Conservation (phyloP, 2,888 invertebrate species). For the Andrena dorsata region DNA sequence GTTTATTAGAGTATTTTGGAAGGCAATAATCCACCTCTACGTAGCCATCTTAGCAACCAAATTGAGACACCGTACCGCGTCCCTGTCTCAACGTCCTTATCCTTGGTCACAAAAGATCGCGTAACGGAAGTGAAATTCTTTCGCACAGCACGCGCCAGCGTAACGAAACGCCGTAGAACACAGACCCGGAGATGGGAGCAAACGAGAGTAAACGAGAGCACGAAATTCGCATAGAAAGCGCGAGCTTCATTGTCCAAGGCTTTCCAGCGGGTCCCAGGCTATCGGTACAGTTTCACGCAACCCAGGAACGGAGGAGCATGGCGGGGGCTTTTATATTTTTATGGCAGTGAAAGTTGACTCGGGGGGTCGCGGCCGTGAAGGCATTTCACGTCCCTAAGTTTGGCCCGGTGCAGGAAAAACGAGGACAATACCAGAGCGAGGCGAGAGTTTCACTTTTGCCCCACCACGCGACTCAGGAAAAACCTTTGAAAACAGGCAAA, state of each 20-base stretch:
- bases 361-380: conserved; percentile 78
- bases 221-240: conserved; percentile 10
- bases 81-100: too few species aligned
- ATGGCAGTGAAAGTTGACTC: conserved; percentile 83
- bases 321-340: conserved; percentile 82
- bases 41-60: too few species aligned
- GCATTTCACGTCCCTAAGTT: conserved; percentile 77
- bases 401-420: conserved; percentile 80
- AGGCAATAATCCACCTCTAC: too few species aligned
- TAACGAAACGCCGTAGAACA: not conserved
- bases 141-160: not conserved
- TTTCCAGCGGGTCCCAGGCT: conserved; percentile 17
- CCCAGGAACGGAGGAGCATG: conserved; percentile 49
- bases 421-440: conserved; percentile 73
- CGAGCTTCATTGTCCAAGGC: conserved; percentile 42
- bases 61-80: too few species aligned
- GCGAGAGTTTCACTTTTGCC: conserved; percentile 81
- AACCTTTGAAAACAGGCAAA: conserved; percentile 50
- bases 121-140: conserved; percentile 22
- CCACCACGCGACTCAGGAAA: conserved; percentile 44
- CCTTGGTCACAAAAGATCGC: not conserved
- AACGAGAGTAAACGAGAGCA: conserved; percentile 4
- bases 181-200: too few species aligned
- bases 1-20: too few species aligned
- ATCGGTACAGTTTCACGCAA: conserved; percentile 63